Evolutionary conservation across 2,797 vertebrate genomes (phyloP).

Genomic region (Jordanella pulchra): DNA sequence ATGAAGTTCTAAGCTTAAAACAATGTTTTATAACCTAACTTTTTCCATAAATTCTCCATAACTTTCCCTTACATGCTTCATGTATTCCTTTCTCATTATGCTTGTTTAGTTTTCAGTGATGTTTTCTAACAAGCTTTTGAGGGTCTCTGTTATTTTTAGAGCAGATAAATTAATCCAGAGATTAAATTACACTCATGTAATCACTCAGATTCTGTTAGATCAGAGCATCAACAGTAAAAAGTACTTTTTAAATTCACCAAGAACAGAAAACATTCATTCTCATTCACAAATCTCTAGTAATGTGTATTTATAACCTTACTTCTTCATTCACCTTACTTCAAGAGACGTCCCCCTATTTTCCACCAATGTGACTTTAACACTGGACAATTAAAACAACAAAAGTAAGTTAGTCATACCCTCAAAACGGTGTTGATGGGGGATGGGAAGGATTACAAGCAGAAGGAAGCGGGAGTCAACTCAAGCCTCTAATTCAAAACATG

Average conservation of each 20-base stretch:
- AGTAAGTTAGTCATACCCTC: constrained; percentile 73
- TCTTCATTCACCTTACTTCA: constrained; percentile 50
- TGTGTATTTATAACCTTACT: constrained; percentile 61
- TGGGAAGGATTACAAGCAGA: constrained; percentile 16
- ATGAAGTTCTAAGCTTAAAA: no score
- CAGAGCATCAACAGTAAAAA: no score
- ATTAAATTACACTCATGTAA: no score
- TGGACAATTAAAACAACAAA: constrained; percentile 75
- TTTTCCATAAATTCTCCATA: background rate
- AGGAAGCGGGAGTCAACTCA: constrained; percentile 40
- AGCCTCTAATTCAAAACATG: constrained; percentile 70
- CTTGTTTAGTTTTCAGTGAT: no score
- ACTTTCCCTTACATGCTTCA: background rate
- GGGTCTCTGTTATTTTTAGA: no score
- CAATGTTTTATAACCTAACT: no score
- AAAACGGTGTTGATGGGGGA: constrained; percentile 41
- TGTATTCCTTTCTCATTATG: no score
- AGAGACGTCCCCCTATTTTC: constrained; percentile 25
- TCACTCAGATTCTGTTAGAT: no score
- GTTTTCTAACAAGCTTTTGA: background rate
- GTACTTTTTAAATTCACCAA: background rate
- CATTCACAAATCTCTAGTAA: constrained; percentile 36
- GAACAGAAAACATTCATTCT: constrained; percentile 62
- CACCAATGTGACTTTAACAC: constrained; percentile 60
- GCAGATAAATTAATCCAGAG: no score